Evolutionary conservation across 2,113 vertebrate species (phyloP), one percentile per base, ranked within the genome.

Genomic region (Patagioenas fasciata): DNA sequence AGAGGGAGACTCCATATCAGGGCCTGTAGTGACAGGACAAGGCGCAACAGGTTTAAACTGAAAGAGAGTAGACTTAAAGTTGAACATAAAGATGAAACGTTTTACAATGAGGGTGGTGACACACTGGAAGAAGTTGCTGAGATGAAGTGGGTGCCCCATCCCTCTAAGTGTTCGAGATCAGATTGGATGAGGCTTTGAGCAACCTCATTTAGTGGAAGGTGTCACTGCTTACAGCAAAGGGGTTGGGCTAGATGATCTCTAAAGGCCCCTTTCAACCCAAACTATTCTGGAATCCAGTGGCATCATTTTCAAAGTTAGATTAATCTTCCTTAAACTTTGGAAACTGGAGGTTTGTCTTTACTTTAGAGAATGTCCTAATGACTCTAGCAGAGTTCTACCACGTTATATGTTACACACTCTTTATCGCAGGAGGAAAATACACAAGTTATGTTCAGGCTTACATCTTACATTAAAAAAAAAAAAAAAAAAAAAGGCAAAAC

Each of bases 401-500:
- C 74, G 14, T 24, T 71, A 5, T 12, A 3, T 14, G 32, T n/a
- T 93, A 40, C 7, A 77, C 13, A 23, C 13, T 24, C 21, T 25
- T 25, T 47, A 21, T 71, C 32, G 34, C 23, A 42, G 60, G 31
- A 66, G 54, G 15, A 54, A 93, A 85, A 80, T 36, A 44, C 1
- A 1, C 15, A 47, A 51, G 28, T 54, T 65, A 23, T 1, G 1
- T 82, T 64, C 29, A 90, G 58, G 16, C 26, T 80, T 70, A 21
- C 12, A 2, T 38, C n/a, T n/a, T n/a, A n/a, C n/a, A n/a, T n/a
- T n/a, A n/a, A n/a, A n/a, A n/a, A n/a, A n/a, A n/a, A n/a, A n/a
- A n/a, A n/a, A n/a, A n/a, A n/a, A 44, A 70, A 80, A 78, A 19
- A 10, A 36, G 32, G 5, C 0, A 36, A 34, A 6, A 0, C 3